phyloP scores from a whole-genome alignment of 1,140 invertebrate species.

The Belonocnema kinseyi region DNA sequence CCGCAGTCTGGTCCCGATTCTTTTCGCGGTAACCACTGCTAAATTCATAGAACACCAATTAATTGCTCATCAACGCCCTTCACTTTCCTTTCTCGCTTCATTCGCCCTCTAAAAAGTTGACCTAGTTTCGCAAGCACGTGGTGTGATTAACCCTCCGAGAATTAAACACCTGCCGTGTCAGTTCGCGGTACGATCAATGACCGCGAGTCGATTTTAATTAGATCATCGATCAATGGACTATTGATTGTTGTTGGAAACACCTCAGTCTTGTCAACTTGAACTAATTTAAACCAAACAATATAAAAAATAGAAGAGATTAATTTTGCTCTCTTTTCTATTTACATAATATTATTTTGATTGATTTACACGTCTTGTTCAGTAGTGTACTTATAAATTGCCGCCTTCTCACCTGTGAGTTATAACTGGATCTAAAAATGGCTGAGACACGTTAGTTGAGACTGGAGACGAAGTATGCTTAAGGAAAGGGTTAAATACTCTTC shows the following conservation, averaged over 20 bases:
- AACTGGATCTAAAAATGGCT: background rate
- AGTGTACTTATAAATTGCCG: background rate
- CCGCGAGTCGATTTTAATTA: background rate
- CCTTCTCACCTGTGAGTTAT: no score
- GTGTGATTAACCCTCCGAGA: constrained; percentile 36
- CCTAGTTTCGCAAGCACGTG: constrained; percentile 55
- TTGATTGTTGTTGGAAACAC: background rate
- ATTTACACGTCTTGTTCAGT: background rate
- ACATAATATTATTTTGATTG: no score
- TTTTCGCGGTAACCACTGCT: constrained; percentile 71
- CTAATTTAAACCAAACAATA: no score
- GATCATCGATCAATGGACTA: background rate
- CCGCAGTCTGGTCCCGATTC: constrained; percentile 61
- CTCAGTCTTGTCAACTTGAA: background rate
- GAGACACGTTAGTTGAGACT: background rate
- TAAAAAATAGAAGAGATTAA: no score
- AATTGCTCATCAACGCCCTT: constrained; percentile 61
- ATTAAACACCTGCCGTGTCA: constrained; percentile 32
- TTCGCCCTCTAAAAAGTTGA: constrained; percentile 42
- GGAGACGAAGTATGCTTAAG: background rate
- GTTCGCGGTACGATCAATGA: background rate
- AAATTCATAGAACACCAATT: constrained; percentile 76
- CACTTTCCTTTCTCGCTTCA: constrained; percentile 26
- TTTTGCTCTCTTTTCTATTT: no score
- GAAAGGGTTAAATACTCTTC: background rate